A percentile compares a stretch with the other conserved stretches of the same genome.
Conservation (phyloP, 2,797 vertebrate species). For the Anguilla megastoma region DNA sequence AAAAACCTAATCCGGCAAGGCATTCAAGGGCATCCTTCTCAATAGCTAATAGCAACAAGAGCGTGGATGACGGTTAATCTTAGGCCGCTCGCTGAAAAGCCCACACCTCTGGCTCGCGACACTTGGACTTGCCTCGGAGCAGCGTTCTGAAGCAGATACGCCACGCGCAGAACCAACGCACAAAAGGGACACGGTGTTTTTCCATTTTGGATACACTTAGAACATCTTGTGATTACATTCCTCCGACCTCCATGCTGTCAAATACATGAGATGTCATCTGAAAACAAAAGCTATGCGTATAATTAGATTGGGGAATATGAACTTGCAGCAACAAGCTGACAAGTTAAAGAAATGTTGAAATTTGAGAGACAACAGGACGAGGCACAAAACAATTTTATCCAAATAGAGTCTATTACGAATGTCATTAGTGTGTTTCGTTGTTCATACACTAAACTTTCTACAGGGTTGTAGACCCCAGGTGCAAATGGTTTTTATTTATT, state of each 20-base stretch:
- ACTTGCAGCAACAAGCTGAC: not conserved
- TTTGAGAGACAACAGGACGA: not conserved
- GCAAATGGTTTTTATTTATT: not conserved
- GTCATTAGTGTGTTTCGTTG: not conserved
- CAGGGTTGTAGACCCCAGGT: not conserved
- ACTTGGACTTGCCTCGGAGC: not conserved
- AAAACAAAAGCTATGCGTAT: not conserved
- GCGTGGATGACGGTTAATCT: not conserved
- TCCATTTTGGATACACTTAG: not conserved
- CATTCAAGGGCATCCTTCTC: not conserved
- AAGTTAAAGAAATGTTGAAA: not conserved
- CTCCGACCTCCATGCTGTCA: not conserved
- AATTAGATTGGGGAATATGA: not conserved
- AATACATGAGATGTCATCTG: not conserved
- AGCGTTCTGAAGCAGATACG: not conserved
- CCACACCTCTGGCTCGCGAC: not conserved
- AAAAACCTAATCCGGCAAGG: not conserved
- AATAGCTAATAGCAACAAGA: conserved; percentile 8
- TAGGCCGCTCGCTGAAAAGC: not conserved
- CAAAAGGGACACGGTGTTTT: not conserved
- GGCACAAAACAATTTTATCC: not conserved
- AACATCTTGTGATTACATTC: not conserved
- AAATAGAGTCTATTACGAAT: not conserved
- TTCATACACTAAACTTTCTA: not conserved
- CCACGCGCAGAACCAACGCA: not conserved